A percentile compares a stretch with the other conserved stretches of the same genome.
phyloP scores from a whole-genome alignment of 1,140 invertebrate genomes.

The Lamellibrachia luymesi region DNA sequence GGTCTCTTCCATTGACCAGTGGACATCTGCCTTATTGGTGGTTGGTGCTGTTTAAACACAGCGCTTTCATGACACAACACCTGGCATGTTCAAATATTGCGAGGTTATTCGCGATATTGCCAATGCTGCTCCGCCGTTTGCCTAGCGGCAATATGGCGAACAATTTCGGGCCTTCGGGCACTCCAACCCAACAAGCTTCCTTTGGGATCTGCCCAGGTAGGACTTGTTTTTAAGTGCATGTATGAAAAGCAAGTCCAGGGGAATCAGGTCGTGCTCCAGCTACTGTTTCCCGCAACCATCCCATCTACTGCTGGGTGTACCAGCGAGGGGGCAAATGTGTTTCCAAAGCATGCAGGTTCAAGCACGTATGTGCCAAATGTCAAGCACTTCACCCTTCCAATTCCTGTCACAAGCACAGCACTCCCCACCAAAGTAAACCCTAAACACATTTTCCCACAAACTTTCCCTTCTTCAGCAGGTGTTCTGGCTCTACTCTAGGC shows the following conservation, averaged over 20 bases:
- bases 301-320: neutral
- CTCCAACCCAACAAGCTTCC: neutral
- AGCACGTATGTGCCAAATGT: neutral
- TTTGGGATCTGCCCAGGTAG: neutral
- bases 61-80: no score
- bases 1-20: no score
- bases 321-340: neutral
- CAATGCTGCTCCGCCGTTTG: neutral
- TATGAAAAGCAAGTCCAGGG: neutral
- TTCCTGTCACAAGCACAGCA: neutral
- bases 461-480: no score
- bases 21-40: no score
- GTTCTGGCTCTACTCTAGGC: no score
- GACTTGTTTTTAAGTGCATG: neutral
- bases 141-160: neutral
- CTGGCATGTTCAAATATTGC: neutral
- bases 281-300: neutral
- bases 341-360: neutral
- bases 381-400: neutral
- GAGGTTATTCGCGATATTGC: neutral
- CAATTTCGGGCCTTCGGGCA: neutral
- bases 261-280: neutral
- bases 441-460: neutral
- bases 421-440: neutral
- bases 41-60: no score